phyloP scores from a whole-genome alignment of 2,113 vertebrate species.

The Otus sunia region DNA sequence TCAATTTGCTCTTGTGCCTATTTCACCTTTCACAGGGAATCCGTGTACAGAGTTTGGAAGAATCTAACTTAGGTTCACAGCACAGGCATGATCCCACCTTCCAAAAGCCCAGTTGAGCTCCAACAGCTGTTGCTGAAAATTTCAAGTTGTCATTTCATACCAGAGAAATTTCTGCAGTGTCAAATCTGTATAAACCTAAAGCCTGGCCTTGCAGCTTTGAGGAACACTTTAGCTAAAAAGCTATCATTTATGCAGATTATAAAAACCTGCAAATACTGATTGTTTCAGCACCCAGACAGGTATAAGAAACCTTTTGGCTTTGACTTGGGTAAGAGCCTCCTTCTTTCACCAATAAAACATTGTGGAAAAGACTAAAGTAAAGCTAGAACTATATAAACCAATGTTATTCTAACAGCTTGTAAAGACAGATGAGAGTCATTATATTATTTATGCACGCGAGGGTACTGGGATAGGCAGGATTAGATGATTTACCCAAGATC shows the following conservation, averaged over 20 bases:
- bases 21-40: not conserved
- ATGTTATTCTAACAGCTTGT: constrained; percentile 12
- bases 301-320: not conserved
- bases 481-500: constrained; percentile 55
- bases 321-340: not conserved
- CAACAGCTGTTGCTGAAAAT: not conserved
- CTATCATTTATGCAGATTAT: not conserved
- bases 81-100: not conserved
- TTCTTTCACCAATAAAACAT: not conserved
- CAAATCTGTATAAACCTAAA: not conserved
- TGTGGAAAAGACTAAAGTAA: not conserved
- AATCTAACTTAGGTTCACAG: not conserved
- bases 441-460: constrained; percentile 33
- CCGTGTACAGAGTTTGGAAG: not conserved
- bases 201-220: not conserved
- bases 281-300: not conserved
- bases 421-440: constrained; percentile 56
- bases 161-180: not conserved
- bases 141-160: not conserved
- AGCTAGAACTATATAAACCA: not conserved
- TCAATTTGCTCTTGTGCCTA: not conserved
- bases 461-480: constrained; percentile 47
- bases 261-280: not conserved
- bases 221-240: not conserved
- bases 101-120: not conserved